phyloP scores from a whole-genome alignment of 2,113 vertebrate species.

The Scytalopus superciliaris region DNA sequence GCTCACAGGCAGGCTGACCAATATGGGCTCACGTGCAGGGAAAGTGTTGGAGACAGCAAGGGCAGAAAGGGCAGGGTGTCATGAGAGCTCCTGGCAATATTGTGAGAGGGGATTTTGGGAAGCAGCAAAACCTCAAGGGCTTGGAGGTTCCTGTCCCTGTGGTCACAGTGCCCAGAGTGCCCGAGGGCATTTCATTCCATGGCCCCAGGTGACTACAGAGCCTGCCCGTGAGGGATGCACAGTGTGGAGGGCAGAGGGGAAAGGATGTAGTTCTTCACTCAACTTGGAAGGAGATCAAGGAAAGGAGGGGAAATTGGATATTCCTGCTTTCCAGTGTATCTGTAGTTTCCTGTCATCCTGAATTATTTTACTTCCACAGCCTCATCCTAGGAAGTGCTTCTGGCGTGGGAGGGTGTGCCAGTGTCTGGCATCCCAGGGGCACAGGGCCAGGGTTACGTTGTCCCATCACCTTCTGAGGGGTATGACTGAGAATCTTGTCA shows the following conservation, averaged over 20 bases:
- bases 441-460: not conserved
- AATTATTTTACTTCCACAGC: not conserved
- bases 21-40: rapidly evolving
- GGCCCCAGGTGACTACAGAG: rapidly evolving
- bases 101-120: not conserved
- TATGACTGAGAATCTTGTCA: not conserved
- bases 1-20: not conserved
- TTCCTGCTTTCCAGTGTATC: not conserved
- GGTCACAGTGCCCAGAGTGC: not conserved
- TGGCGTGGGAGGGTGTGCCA: not conserved
- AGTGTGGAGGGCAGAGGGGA: not conserved
- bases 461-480: not conserved
- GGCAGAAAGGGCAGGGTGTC: not conserved
- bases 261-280: not conserved
- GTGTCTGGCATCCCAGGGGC: not conserved
- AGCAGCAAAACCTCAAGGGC: not conserved
- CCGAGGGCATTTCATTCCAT: not conserved
- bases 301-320: not conserved
- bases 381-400: not conserved
- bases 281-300: no score
- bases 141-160: not conserved
- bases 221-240: rapidly evolving
- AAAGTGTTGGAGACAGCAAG: not conserved
- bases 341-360: not conserved
- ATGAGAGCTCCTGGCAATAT: not conserved